Evolutionary conservation across 53 echinoderm and acorn worm species (phyloP), one percentile per base, ranked within the genome.

Genomic region (Holothuria scabra): DNA sequence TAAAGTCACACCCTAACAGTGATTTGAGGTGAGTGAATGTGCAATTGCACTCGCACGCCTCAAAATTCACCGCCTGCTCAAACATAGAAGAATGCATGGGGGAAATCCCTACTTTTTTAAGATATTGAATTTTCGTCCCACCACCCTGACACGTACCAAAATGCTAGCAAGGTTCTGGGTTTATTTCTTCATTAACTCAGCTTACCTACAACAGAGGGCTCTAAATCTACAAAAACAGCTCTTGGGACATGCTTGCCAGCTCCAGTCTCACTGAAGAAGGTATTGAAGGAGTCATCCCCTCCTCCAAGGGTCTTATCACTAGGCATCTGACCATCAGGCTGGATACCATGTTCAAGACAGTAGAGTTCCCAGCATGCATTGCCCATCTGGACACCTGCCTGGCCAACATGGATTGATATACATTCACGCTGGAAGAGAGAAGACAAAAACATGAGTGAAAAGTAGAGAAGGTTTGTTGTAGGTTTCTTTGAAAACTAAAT

Each of bases 221-320:
- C 86, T 24, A 85, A 74, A 52, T 85, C 86, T 29, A 86, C 76
- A 33, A 86, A 79, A 23, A 86, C 78, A 30, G 86, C 86, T n/a
- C 86, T 62, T 12, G 86, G 86, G 4, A 86, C 86, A 52, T 86
- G 86, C 65, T 86, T 86, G 66, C 66, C 66, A 29, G 78, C 63
- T 5, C 89, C 89, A 21, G 88, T 88, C 84, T 88, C 88, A 32
- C 88, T 88, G 65, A 88, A 88, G 66, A 88, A 88, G 64, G 88
- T 88, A 37, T 84, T 84, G 66, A 88, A 88, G 63, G 88, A 83
- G 64, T 88, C 88, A 3, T 88, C 81, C 38, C 71, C 83, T 18
- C 59, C 63, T 16, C 88, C 88, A 19, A 55, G 21, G 18, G 88
- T 60, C 3, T 29, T 76, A 30, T 88, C 88, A 38, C 76, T 13